Conservation (phyloP, 2,797 vertebrate genomes). For the Pipistrellus nathusii region DNA sequence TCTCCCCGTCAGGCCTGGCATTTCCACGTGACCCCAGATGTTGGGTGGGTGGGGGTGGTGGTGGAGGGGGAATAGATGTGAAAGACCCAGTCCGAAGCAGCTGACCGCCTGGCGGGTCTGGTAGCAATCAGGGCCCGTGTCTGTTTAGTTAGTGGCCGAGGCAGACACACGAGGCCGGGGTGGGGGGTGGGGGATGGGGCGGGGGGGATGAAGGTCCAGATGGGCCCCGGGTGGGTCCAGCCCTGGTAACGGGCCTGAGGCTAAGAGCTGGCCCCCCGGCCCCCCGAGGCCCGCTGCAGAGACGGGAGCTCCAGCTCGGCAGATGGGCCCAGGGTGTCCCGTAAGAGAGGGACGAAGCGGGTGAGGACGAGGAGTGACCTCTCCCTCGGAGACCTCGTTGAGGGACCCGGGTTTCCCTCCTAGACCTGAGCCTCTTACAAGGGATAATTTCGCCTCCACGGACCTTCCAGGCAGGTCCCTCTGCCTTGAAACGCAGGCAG, state of each 20-base stretch:
- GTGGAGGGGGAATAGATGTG: too few relatives aligned
- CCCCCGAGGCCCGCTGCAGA: neutral
- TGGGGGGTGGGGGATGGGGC: too few relatives aligned
- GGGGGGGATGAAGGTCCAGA: neutral
- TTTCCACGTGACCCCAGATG: neutral
- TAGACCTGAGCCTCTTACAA: neutral
- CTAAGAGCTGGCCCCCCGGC: neutral
- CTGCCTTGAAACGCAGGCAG: neutral
- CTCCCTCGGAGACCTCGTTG: neutral
- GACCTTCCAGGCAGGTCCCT: neutral
- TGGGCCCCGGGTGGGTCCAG: neutral
- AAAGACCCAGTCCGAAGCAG: neutral
- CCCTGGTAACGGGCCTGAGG: neutral
- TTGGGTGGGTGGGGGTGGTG: rapidly evolving
- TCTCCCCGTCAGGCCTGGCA: neutral
- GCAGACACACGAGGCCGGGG: neutral
- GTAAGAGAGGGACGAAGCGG: neutral
- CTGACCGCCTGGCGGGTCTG: neutral
- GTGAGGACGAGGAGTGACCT: neutral
- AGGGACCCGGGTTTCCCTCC: neutral
- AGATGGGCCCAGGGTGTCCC: neutral
- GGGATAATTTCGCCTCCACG: neutral
- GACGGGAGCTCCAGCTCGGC: neutral
- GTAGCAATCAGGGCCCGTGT: neutral
- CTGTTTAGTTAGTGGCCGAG: neutral